These are phyloP conservation scores for Melozone crissalis DNA, from an alignment of 2,113 vertebrate genomes.

Conservation along the genomic window DNA sequence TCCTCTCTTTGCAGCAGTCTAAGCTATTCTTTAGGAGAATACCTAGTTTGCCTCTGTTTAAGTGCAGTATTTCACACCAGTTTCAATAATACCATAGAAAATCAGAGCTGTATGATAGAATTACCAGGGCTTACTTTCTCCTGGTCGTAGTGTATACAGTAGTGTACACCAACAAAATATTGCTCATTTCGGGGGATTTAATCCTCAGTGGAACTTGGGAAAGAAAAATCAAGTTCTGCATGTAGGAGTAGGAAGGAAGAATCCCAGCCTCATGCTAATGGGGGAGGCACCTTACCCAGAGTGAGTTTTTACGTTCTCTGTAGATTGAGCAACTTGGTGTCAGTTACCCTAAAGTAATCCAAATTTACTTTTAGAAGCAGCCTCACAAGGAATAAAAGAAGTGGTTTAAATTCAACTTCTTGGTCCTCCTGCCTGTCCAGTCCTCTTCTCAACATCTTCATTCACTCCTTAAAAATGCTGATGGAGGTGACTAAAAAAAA, in stretches of 20 bases:
- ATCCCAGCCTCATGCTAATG: background rate
- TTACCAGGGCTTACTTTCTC: background rate
- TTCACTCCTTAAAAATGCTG: background rate
- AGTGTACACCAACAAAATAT: background rate
- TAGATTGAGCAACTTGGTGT: background rate
- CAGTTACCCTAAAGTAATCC: background rate
- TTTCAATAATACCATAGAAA: background rate
- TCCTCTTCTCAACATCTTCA: background rate
- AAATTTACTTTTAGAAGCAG: background rate
- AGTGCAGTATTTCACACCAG: background rate
- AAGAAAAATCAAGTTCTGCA: background rate
- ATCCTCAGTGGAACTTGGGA: background rate
- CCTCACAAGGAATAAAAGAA: background rate
- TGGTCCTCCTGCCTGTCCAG: background rate
- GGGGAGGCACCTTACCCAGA: background rate
- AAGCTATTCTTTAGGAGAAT: background rate
- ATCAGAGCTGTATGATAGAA: background rate
- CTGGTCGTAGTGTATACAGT: background rate
- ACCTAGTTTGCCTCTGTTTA: background rate
- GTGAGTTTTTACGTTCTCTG: background rate
- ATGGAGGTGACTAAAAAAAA: background rate
- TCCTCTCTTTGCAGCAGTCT: background rate
- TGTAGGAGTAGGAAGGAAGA: background rate
- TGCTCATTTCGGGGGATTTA: background rate
- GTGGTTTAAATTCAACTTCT: background rate